Percentiles rank a stretch among this genome's conserved stretches.
Evolutionary conservation across 2,113 vertebrate genomes (phyloP).

Genomic region (Marmota monax): DNA sequence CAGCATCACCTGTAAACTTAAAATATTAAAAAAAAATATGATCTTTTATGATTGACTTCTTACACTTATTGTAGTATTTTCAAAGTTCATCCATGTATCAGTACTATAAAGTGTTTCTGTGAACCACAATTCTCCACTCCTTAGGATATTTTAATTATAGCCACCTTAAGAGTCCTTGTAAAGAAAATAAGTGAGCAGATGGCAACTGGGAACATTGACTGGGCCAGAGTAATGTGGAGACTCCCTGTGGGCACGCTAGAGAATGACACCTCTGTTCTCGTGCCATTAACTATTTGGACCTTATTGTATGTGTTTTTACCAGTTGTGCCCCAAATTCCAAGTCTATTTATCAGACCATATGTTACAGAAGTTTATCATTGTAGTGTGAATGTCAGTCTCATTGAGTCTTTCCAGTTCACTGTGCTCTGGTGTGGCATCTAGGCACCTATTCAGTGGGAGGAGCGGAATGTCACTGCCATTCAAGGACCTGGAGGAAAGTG

Average conservation of each 20-base stretch:
- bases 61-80: background rate
- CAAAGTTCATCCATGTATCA: background rate
- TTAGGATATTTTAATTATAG: background rate
- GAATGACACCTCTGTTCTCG: background rate
- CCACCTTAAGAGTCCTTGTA: background rate
- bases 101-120: background rate
- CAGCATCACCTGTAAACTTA: too few species aligned
- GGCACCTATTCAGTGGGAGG: conserved; percentile 96
- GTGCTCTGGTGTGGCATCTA: conserved; percentile 76
- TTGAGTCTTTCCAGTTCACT: background rate
- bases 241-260: background rate
- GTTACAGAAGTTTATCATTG: background rate
- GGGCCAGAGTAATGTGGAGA: background rate
- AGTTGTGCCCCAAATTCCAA: too few species aligned
- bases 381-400: background rate
- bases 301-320: background rate
- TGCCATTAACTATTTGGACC: background rate
- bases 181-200: background rate
- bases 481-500: conserved; percentile 95
- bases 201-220: background rate
- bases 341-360: background rate
- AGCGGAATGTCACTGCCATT: conserved; percentile 94
- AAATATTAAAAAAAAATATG: too few species aligned
- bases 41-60: background rate
- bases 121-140: background rate